A percentile compares a stretch with the other conserved stretches of the same genome.
These are phyloP conservation scores for Caenorhabditis sp. DNA, from an alignment of 2,888 invertebrate species.

Conservation along the genomic window DNA sequence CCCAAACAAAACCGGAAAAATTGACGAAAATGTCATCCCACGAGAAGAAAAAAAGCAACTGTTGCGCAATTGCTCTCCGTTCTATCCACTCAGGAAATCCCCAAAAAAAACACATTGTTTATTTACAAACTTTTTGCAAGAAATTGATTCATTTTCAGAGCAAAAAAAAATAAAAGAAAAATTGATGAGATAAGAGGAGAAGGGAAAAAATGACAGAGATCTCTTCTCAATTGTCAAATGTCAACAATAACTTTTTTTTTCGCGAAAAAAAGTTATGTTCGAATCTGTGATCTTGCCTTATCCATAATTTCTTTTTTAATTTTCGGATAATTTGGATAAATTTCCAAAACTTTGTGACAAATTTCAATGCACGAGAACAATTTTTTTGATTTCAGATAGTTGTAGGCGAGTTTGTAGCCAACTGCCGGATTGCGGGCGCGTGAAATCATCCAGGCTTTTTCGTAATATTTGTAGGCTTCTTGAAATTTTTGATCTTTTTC, in stretches of 20 bases:
- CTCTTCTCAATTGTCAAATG: background rate
- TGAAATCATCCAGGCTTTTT: conserved; percentile 85
- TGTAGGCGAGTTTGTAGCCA: conserved; percentile 91
- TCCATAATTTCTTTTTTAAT: conserved; percentile 92
- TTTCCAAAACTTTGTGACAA: conserved; percentile 48
- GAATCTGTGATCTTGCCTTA: conserved; percentile 75
- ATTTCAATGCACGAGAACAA: conserved; percentile 88
- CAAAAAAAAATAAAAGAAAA: background rate
- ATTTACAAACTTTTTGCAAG: too few species aligned
- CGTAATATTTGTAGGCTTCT: conserved; percentile 84
- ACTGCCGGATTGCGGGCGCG: conserved; percentile 84
- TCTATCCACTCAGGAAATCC: background rate
- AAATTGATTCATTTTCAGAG: too few species aligned
- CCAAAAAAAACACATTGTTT: background rate
- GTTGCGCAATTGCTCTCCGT: conserved; percentile 2
- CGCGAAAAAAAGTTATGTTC: conserved; percentile 23
- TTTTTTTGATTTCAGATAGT: conserved; percentile 85
- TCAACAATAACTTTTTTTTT: too few species aligned
- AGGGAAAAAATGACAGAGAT: background rate
- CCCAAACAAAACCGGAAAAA: too few species aligned
- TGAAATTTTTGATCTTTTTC: conserved; percentile 91
- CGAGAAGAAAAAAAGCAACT: background rate
- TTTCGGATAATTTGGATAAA: conserved; percentile 83
- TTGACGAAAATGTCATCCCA: too few species aligned
- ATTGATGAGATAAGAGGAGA: background rate